Evolutionary conservation across 1,140 invertebrate genomes (phyloP), one percentile per base, ranked within the genome.

Genomic region (Uloborus diversus): DNA sequence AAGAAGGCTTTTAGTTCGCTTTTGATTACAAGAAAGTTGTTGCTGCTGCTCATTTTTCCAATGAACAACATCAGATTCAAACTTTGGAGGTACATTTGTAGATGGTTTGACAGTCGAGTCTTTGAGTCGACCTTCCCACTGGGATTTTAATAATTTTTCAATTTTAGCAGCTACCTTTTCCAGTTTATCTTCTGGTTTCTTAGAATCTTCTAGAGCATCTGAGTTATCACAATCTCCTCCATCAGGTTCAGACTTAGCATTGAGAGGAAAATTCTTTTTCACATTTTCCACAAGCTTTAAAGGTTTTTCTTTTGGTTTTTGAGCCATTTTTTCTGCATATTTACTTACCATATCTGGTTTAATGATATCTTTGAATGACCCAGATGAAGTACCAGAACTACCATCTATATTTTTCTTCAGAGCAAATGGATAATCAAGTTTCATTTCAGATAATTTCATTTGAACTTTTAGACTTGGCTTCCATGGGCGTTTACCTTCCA

Each of bases 401-500:
- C 37, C 57, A 42, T 70, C 65, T 23, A 23, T 23, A 25, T 65
- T 65, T 30, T 69, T 61, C 32, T 79, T 61, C 9, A 81, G 37
- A 17, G 13, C 35, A 62, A 62, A 76, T 3, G 64, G 70, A 57
- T 59, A 47, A 20, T 65, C 69, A 53, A 35, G 80, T 27, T 65
- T 75, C 56, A 75, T 64, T 28, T 81, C 53, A n/a, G 81, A 82
- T 32, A 84, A 81, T 76, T 86, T 85, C 83, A 87, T 84, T 81
- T 86, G 83, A 17, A 84, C 85, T 81, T 86, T 86, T 20, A 87
- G 83, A 32, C 85, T 85, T 11, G 86, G 86, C 78, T 86, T 86
- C 69, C 86, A 84, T 14, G 84, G 82, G 28, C 86, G 78, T 66
- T 88, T 88, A 20, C 86, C 86, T 80, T 86, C 84, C 3, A 78